Evolutionary conservation across 2,113 vertebrate genomes (phyloP), one percentile per base, ranked within the genome.

Genomic region (Gulo gulo): DNA sequence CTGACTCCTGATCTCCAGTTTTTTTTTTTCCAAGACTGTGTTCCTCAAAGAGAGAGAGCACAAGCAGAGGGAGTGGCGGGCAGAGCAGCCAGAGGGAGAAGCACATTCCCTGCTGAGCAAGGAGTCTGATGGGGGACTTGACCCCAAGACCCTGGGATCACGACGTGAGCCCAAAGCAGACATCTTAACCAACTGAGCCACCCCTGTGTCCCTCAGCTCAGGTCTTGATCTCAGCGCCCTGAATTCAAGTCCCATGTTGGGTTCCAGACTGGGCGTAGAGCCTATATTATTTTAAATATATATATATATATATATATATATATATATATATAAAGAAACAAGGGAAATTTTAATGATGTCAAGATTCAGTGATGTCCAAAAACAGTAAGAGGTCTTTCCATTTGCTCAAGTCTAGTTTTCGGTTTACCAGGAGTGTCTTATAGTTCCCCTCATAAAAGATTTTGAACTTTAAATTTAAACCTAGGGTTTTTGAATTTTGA

Each of bases 341-440:
- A 71, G 42, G 9, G 14, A 87, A 74, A 67, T 80, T 15, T 87
- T 88, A 80, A 69, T 50, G 61, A 85, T 45, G 39, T 87, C 67
- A 91, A 82, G 36, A 59, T 39, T 45, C 63, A 52, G 15, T 52
- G 36, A 73, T 39, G 42, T 39, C 52, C 65, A 65, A 74, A 45
- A 92, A 74, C 29, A 88, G 67, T 10, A 26, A 82, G 13, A 65
- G 31, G 18, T 47, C 39, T 87, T 91, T 42, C 57, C n/a, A 45
- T 42, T 88, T 88, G n/a, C 39, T 92, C 87, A 71, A 71, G 73
- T 80, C 47, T 80, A 79, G 61, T 85, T 93, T 92, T 88, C 20
- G 57, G 36, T 92, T 88, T 76, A 67, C 42, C 45, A 45, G 45
- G 73, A 73, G 29, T 63, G 23, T 73, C 82, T 80, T 73, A 23